Conservation (phyloP, 1,140 invertebrate genomes). For the Drosophila fuyamai region DNA sequence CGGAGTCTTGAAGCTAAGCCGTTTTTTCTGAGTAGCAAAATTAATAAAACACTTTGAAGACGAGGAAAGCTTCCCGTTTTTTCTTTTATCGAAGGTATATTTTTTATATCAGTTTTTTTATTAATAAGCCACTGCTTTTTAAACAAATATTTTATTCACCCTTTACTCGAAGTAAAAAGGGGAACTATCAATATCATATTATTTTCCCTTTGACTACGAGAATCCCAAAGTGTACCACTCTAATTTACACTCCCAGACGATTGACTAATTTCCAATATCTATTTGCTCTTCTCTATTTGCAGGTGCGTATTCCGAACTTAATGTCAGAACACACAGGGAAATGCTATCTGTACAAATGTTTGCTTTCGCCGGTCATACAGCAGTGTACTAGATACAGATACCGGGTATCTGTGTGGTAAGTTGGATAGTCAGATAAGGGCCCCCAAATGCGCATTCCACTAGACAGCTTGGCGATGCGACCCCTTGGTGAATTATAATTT, state of each 20-base stretch:
- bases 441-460: conserved; percentile 16
- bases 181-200: not conserved
- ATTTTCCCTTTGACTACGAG: not conserved
- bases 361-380: conserved; percentile 8
- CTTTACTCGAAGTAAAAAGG: no score
- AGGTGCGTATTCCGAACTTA: conserved; percentile 61
- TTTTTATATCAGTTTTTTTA: no score
- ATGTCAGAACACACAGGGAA: conserved; percentile 22
- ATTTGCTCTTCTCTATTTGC: conserved; percentile 52
- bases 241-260: conserved; percentile 18
- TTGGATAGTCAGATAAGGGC: conserved; percentile 28
- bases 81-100: no score
- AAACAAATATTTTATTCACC: no score
- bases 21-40: not conserved
- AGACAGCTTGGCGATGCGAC: conserved; percentile 62
- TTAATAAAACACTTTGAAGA: not conserved
- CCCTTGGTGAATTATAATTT: conserved; percentile 53
- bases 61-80: not conserved
- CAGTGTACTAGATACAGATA: conserved; percentile 21
- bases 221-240: conserved; percentile 7
- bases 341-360: conserved; percentile 41
- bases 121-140: no score
- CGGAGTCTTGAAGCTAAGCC: not conserved
- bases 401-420: conserved; percentile 37
- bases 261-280: conserved; percentile 54